These are phyloP conservation scores for Ia io DNA, from an alignment of 2,113 vertebrate species.

Conservation along the genomic window DNA sequence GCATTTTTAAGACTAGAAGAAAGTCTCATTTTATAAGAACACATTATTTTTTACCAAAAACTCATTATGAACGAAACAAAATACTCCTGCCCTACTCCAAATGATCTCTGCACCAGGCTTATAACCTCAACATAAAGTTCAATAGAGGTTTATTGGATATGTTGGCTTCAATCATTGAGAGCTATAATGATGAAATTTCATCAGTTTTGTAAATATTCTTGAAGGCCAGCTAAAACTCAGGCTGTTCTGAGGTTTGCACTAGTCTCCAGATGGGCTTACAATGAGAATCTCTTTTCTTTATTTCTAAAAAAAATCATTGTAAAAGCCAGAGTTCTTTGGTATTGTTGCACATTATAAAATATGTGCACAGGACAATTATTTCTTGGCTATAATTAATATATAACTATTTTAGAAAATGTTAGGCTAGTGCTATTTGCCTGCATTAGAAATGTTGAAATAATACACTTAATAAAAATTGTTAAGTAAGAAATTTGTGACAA, in stretches of 20 bases:
- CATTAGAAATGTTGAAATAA: neutral
- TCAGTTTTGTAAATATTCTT: constrained; percentile 50
- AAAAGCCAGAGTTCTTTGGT: neutral
- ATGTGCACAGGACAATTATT: neutral
- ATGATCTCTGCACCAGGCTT: constrained; percentile 25
- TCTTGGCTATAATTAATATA: neutral
- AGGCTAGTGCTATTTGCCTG: neutral
- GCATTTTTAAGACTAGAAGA: constrained; percentile 26
- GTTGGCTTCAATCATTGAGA: constrained; percentile 21
- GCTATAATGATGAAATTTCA: constrained; percentile 52
- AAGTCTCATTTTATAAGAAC: constrained; percentile 43
- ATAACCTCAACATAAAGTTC: constrained; percentile 41
- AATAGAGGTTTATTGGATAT: constrained; percentile 49
- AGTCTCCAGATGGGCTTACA: neutral
- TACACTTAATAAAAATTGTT: neutral
- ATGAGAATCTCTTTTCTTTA: neutral
- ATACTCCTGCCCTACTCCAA: neutral
- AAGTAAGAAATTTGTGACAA: neutral
- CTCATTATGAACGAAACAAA: constrained; percentile 46
- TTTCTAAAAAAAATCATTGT: neutral
- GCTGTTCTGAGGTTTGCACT: neutral
- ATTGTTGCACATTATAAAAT: neutral
- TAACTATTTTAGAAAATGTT: neutral
- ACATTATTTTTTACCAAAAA: neutral
- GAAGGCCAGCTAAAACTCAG: neutral